Conservation (phyloP, 2,797 vertebrate species). For the Megalops cyprinoides region DNA sequence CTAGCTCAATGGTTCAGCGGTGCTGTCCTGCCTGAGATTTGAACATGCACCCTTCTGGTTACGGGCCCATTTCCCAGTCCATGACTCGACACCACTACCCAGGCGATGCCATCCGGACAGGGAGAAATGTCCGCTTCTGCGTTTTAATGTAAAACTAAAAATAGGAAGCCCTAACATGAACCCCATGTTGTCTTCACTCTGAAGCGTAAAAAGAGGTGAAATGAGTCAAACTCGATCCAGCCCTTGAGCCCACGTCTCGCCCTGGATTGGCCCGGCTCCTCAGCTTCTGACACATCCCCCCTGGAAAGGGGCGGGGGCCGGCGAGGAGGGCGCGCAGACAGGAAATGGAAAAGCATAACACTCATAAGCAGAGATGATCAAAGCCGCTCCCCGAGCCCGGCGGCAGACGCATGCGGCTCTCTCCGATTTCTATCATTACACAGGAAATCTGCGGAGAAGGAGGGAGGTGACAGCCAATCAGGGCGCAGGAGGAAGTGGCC, state of each 20-base stretch:
- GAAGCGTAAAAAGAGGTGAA: neutral
- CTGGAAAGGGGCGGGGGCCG: slow-evolving; percentile 47
- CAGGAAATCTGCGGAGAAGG: neutral
- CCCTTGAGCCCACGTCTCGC: slow-evolving; percentile 35
- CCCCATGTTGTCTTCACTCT: too few relatives aligned
- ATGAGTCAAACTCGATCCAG: slow-evolving; percentile 55
- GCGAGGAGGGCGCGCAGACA: too few relatives aligned
- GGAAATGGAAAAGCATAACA: slow-evolving; percentile 62
- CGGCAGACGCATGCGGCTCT: neutral
- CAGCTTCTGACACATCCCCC: slow-evolving; percentile 54
- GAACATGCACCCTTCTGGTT: too few relatives aligned
- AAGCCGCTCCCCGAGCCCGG: neutral
- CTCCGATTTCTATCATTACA: neutral
- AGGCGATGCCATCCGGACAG: too few relatives aligned
- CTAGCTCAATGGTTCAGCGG: too few relatives aligned
- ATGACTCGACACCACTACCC: too few relatives aligned
- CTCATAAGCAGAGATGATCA: slow-evolving; percentile 30
- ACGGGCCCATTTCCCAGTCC: too few relatives aligned
- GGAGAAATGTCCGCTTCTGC: too few relatives aligned
- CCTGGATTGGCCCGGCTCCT: slow-evolving; percentile 54
- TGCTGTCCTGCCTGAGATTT: too few relatives aligned
- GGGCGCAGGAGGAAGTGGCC: neutral
- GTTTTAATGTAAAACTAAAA: too few relatives aligned
- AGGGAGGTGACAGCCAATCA: neutral
- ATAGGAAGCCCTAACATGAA: too few relatives aligned